Evolutionary conservation across 2,797 vertebrate species (phyloP).

Genomic region (Siniperca obscura): DNA sequence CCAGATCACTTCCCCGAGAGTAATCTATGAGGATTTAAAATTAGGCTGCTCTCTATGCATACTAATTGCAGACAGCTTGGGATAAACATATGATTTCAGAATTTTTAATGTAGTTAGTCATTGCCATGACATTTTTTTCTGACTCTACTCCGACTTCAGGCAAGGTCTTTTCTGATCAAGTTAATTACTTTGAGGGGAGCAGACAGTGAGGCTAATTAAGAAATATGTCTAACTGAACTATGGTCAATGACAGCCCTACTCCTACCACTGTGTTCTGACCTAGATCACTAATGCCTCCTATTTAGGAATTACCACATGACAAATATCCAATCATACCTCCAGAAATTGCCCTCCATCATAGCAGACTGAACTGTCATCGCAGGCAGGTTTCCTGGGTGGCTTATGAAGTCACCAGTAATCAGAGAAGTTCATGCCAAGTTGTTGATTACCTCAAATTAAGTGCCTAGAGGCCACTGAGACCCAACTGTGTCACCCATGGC

Average conservation of each 20-base stretch:
- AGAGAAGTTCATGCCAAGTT: slow-evolving; percentile 69
- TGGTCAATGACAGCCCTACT: slow-evolving; percentile 80
- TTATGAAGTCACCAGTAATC: slow-evolving; percentile 73
- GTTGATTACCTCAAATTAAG: slow-evolving; percentile 79
- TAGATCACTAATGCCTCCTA: slow-evolving; percentile 79
- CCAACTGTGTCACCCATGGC: slow-evolving; percentile 48
- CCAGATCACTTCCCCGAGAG: slow-evolving; percentile 69
- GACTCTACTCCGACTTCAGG: slow-evolving; percentile 72
- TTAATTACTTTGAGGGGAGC: slow-evolving; percentile 83
- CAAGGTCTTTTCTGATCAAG: slow-evolving; percentile 82
- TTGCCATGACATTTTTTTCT: slow-evolving; percentile 53
- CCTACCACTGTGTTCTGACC: slow-evolving; percentile 79
- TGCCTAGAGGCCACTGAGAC: slow-evolving; percentile 56
- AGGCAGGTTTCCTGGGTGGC: slow-evolving; percentile 60
- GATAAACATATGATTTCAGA: slow-evolving; percentile 78
- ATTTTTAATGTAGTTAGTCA: slow-evolving; percentile 72
- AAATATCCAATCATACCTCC: slow-evolving; percentile 78
- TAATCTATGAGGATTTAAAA: slow-evolving; percentile 78
- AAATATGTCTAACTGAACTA: slow-evolving; percentile 80
- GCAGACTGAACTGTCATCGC: slow-evolving; percentile 45
- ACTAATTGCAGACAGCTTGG: slow-evolving; percentile 75
- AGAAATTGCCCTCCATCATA: slow-evolving; percentile 66
- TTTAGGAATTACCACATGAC: slow-evolving; percentile 79
- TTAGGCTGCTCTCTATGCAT: slow-evolving; percentile 69
- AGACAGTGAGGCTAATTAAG: slow-evolving; percentile 85